These are phyloP conservation scores for Periplaneta americana DNA, from an alignment of 1,140 invertebrate genomes.

Conservation along the genomic window DNA sequence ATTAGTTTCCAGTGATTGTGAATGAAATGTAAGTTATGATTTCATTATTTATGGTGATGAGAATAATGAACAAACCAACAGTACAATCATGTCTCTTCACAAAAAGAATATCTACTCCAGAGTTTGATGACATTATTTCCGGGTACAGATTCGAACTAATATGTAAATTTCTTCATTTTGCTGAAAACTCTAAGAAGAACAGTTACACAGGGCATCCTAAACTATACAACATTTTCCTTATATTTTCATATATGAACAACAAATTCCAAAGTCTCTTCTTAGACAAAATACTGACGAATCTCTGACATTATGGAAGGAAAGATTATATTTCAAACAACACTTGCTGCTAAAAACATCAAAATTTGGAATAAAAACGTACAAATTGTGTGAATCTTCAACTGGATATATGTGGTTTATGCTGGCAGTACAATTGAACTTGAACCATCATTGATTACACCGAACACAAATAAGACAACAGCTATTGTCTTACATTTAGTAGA, in stretches of 20 bases:
- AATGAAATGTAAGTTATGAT: constrained; percentile 8
- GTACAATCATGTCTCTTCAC: not conserved
- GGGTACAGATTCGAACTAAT: no score
- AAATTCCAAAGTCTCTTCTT: constrained; percentile 9
- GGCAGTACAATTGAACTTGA: not conserved
- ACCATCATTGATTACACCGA: not conserved
- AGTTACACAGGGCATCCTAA: no score
- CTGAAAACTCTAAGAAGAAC: no score
- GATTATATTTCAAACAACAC: constrained; percentile 14
- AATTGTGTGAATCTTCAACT: no score
- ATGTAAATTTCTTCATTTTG: no score
- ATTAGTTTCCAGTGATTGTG: not conserved
- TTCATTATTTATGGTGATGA: no score
- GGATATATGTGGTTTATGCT: constrained; percentile 13
- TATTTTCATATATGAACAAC: constrained; percentile 2
- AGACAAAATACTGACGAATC: constrained; percentile 15
- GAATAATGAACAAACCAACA: constrained; percentile 15
- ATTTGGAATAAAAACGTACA: constrained; percentile 20
- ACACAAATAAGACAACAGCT: not conserved
- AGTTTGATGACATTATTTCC: not conserved
- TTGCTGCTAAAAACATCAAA: constrained; percentile 4
- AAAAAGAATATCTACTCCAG: not conserved
- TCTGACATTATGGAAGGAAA: constrained; percentile 13
- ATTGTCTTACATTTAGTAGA: not conserved
- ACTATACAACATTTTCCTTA: constrained; percentile 1